Base-by-base conservation (phyloP, 1,140 invertebrate species). In the Coenobita brevimanus region DNA sequence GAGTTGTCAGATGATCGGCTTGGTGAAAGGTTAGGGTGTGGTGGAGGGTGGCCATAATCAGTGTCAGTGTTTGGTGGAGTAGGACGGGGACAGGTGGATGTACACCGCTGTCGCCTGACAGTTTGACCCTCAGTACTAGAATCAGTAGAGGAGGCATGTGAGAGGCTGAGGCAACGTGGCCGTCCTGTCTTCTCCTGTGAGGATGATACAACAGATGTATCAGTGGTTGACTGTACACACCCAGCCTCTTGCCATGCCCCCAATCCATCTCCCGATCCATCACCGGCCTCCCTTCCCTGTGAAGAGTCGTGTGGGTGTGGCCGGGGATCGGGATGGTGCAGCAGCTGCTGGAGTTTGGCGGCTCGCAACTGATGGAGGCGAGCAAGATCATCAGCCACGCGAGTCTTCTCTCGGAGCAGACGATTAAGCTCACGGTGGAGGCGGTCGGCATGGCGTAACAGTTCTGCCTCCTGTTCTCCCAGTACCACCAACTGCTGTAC, bases 161-260 rank as follows among this genome's bases (percentile, higher is more conserved):
- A 88, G 54, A 88, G 81, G 33, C 86, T 88, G 33, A 88, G 81
- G 0, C 78, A 82, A 43, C 86, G 67, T n/a, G 82, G 57, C 33
- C 82, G 67, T 27, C 60, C 50, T 15, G 57, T 57, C 27, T 81
- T 81, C 60, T 89, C 88, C 54, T 89, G 88, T 10, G 88, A 89
- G 15, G 88, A 89, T 13, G 88, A 86, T n/a, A 89, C 88, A 30
- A 88, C 86, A n/a, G 86, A 88, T 33, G 86, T 79, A 67, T 88
- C 86, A 64, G 78, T 88, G 6, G 79, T 88, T n/a, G 84, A 87
- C 76, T 87, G 84, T 30, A 87, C 84, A 57, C 76, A 71, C 8
- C 64, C 76, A 57, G 79, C 84, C 8, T 71, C 84, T 21, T 71
- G 62, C 27, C 57, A 17, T 6, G 60, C 54, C 50, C 38, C 24